Evolutionary conservation across 1,140 invertebrate species (phyloP).

Genomic region (Oncopeltus fasciatus): DNA sequence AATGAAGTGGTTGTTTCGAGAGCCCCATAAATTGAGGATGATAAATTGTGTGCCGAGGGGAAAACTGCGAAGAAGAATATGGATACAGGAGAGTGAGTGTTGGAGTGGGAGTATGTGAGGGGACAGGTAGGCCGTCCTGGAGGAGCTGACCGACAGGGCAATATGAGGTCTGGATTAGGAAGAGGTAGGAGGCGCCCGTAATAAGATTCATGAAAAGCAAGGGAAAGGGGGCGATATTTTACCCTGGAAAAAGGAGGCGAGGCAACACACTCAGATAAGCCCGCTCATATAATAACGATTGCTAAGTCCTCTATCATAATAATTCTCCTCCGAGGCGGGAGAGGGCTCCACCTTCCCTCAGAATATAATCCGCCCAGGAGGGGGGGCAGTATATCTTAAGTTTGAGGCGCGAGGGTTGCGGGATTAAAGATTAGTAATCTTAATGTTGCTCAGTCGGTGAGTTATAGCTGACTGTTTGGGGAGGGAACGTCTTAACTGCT

Average conservation of each 20-base stretch:
- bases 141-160: too few relatives aligned
- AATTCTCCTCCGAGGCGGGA: neutral
- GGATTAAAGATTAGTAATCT: constrained; percentile 10
- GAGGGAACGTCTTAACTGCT: neutral
- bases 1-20: too few relatives aligned
- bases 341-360: neutral
- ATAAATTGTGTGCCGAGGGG: too few relatives aligned
- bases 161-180: too few relatives aligned
- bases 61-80: too few relatives aligned
- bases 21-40: too few relatives aligned
- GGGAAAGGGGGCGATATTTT: neutral
- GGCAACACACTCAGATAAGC: neutral
- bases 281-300: constrained; percentile 7
- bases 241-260: neutral
- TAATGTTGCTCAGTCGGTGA: neutral
- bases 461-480: neutral
- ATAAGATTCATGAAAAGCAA: neutral
- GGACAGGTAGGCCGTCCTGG: too few relatives aligned
- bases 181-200: too few relatives aligned
- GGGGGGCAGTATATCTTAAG: constrained; percentile 2
- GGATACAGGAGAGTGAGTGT: too few relatives aligned
- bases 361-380: neutral
- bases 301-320: constrained; percentile 9
- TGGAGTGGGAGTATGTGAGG: too few relatives aligned
- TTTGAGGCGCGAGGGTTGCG: neutral